A percentile compares a stretch with the other conserved stretches of the same genome.
Conservation (phyloP, 2,797 vertebrate species). For the Pangasius mekongensis region DNA sequence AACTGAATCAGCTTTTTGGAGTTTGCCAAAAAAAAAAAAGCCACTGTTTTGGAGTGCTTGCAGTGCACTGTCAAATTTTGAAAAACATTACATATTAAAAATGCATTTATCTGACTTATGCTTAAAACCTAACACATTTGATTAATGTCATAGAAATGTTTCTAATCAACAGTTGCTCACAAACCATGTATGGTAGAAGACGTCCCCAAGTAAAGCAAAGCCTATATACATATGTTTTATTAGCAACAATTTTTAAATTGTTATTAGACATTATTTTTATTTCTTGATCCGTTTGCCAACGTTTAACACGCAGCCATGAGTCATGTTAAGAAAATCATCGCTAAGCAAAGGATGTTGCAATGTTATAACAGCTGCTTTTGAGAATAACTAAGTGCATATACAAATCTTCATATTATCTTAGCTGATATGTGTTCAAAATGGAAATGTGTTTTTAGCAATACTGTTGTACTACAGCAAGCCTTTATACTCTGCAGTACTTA, state of each 20-base stretch:
- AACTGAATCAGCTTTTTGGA: not conserved
- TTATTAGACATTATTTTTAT: constrained; percentile 15
- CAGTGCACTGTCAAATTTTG: not conserved
- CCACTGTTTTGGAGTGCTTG: not conserved
- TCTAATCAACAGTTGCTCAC: not conserved
- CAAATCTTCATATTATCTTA: not conserved
- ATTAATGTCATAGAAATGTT: not conserved
- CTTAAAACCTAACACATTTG: not conserved
- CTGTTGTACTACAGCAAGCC: not conserved
- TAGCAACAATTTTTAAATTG: not conserved
- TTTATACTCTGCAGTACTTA: not conserved
- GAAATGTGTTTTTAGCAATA: not conserved
- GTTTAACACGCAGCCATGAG: not conserved
- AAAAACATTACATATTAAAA: not conserved
- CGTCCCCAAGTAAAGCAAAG: not conserved
- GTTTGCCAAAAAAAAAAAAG: not conserved
- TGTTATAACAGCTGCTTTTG: not conserved
- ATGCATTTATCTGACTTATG: not conserved
- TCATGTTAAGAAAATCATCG: not conserved
- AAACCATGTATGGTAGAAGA: not conserved
- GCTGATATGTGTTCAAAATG: not conserved
- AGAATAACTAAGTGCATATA: constrained; percentile 10
- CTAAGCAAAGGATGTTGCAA: not conserved
- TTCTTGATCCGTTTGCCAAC: constrained; percentile 2
- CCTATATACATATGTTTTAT: not conserved